A percentile compares a stretch with the other conserved stretches of the same genome.
phyloP scores from a whole-genome alignment of 1,140 invertebrate species.

The Ceratosolen fusciceps region DNA sequence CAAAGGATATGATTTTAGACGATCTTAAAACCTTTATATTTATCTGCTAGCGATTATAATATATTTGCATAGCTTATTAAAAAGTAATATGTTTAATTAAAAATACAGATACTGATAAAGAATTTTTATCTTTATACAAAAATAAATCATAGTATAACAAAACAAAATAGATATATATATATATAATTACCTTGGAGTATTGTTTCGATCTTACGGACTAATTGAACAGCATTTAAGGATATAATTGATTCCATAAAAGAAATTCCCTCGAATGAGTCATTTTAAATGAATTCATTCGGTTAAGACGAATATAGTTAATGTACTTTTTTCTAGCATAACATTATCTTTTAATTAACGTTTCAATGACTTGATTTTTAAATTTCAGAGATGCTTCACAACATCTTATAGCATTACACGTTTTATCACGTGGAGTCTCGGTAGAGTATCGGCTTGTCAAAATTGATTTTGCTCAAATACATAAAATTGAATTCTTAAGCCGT shows the following conservation, averaged over 20 bases:
- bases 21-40: constrained; percentile 27
- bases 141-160: neutral
- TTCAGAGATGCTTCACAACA: neutral
- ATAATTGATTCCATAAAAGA: neutral
- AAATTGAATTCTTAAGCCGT: too few species aligned
- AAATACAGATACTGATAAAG: neutral
- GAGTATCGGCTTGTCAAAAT: neutral
- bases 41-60: neutral
- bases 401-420: neutral
- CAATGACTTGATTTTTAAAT: neutral
- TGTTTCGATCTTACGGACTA: neutral
- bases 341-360: too few species aligned
- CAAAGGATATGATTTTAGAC: constrained; percentile 9
- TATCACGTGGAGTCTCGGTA: neutral
- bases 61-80: neutral
- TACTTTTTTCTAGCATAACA: too few species aligned
- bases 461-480: neutral
- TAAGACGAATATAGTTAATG: too few species aligned
- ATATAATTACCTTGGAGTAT: neutral
- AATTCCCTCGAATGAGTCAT: neutral
- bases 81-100: constrained; percentile 25
- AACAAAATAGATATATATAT: neutral
- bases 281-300: neutral
- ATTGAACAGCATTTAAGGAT: neutral
- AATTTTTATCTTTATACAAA: constrained; percentile 3